A percentile compares a stretch with the other conserved stretches of the same genome.
Evolutionary conservation across 2,888 invertebrate species (phyloP).

Genomic region (Esperia sulphurella): DNA sequence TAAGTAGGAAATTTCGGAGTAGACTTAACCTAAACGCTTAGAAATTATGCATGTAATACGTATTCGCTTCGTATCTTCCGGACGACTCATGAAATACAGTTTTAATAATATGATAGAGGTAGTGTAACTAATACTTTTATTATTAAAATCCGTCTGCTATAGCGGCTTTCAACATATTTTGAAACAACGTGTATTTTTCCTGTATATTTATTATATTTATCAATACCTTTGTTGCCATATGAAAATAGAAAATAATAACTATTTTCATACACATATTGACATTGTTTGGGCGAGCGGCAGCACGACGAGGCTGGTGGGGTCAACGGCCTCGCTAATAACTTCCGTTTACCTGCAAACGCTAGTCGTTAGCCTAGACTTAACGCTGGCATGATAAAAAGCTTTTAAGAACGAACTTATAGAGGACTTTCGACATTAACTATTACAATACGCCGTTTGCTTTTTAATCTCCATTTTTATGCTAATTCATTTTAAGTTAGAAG

Average conservation of each 20-base stretch:
- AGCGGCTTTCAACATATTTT: no score
- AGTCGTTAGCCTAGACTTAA: slow-evolving; percentile 46
- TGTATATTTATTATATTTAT: no score
- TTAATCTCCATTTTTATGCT: no score
- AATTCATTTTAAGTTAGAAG: no score
- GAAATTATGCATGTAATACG: neutral
- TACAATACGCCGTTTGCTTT: neutral
- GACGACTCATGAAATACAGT: neutral
- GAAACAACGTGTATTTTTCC: no score
- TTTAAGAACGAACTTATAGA: slow-evolving; percentile 14
- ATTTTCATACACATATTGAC: slow-evolving; percentile 29
- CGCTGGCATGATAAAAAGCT: slow-evolving; percentile 30
- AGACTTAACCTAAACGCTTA: neutral
- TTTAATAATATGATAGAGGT: no score
- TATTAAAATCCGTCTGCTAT: no score
- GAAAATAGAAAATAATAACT: slow-evolving; percentile 11
- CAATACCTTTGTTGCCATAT: no score
- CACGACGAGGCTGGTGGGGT: slow-evolving; percentile 36
- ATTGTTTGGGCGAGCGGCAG: slow-evolving; percentile 56
- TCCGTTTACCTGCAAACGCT: slow-evolving; percentile 66
- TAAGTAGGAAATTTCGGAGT: slow-evolving; percentile 26
- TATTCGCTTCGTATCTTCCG: neutral
- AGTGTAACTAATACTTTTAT: no score
- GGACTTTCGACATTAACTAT: neutral
- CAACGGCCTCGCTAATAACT: slow-evolving; percentile 69